phyloP scores from a whole-genome alignment of 1,140 invertebrate genomes.

The Cherax destructor region DNA sequence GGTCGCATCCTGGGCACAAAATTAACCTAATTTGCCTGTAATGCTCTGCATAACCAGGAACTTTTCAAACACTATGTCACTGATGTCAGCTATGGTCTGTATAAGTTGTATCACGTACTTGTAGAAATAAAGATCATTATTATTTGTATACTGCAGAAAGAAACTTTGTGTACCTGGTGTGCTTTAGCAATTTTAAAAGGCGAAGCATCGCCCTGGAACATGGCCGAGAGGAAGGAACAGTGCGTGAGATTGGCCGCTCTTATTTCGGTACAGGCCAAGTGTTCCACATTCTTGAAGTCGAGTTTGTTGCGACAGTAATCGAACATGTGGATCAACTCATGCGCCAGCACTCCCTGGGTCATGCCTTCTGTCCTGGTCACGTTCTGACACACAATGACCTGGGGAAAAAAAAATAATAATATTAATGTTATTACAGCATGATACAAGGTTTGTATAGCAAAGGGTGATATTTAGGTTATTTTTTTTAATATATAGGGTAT shows the following conservation, averaged over 20 bases:
- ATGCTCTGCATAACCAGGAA: too few species aligned
- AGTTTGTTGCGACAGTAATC: slow-evolving; percentile 93
- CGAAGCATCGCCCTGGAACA: slow-evolving; percentile 85
- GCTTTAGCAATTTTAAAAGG: slow-evolving; percentile 83
- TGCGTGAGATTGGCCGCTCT: slow-evolving; percentile 92
- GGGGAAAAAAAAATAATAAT: slow-evolving; percentile 69
- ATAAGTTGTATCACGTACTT: too few species aligned
- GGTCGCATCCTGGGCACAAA: too few species aligned
- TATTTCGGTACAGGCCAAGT: slow-evolving; percentile 96
- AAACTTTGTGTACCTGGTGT: slow-evolving; percentile 80
- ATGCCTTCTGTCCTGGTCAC: slow-evolving; percentile 80
- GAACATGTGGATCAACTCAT: slow-evolving; percentile 98
- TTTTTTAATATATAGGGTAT: too few species aligned
- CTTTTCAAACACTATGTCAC: too few species aligned
- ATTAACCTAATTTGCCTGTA: too few species aligned
- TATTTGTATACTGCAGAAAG: too few species aligned
- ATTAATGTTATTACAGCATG: too few species aligned
- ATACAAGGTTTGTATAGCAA: too few species aligned
- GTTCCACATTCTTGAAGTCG: slow-evolving; percentile 92
- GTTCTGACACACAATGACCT: slow-evolving; percentile 96
- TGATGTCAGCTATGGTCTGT: too few species aligned
- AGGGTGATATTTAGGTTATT: too few species aligned
- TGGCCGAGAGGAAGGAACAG: slow-evolving; percentile 90
- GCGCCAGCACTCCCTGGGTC: slow-evolving; percentile 87
- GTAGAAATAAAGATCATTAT: too few species aligned